A percentile compares a stretch with the other conserved stretches of the same genome.
phyloP scores from a whole-genome alignment of 2,797 vertebrate genomes.

The Chaetophractus vellerosus region DNA sequence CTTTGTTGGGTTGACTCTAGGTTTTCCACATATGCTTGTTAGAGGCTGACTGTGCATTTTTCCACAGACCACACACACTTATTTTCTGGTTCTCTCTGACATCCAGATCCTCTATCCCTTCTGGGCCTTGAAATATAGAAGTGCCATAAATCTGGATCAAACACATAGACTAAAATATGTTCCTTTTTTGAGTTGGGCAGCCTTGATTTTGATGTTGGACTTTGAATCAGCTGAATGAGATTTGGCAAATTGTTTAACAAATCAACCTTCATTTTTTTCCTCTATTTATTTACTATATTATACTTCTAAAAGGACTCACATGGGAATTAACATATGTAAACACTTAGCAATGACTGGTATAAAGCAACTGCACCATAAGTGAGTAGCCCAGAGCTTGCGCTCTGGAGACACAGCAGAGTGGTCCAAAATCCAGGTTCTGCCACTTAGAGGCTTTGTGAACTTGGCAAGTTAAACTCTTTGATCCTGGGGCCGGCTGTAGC shows the following conservation, averaged over 20 bases:
- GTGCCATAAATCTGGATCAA: background rate
- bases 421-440: background rate
- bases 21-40: background rate
- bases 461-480: background rate
- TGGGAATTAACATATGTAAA: background rate
- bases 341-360: background rate
- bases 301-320: background rate
- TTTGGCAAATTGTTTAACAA: background rate
- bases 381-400: background rate
- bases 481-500: no score
- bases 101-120: background rate
- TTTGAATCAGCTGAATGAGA: background rate
- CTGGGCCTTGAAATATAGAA: background rate
- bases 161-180: background rate
- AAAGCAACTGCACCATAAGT: background rate
- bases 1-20: background rate
- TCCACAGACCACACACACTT: background rate
- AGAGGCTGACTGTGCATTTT: no score
- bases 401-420: background rate
- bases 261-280: background rate
- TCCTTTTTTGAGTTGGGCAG: background rate
- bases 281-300: no score
- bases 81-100: background rate
- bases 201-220: background rate
- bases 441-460: background rate